Conservation (phyloP, 2,888 invertebrate genomes). For the Xylota sylvarum region DNA sequence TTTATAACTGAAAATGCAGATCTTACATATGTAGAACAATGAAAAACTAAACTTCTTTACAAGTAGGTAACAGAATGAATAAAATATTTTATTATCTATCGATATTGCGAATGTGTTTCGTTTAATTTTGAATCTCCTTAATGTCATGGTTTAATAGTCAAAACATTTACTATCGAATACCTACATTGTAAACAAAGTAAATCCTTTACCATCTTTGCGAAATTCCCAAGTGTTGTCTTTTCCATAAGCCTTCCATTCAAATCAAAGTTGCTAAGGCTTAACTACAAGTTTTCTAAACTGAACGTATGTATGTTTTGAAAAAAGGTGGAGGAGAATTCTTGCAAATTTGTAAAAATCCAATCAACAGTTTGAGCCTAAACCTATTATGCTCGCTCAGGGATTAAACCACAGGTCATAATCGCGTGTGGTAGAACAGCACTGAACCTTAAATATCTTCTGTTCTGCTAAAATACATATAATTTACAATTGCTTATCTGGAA, state of each 20-base stretch:
- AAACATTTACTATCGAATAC: constrained; percentile 71
- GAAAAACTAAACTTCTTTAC: no score
- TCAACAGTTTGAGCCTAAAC: constrained; percentile 64
- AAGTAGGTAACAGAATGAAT: no score
- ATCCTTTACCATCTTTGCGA: constrained; percentile 22
- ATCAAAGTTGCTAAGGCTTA: constrained; percentile 1
- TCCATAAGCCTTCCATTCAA: constrained; percentile 29
- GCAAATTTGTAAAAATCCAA: constrained; percentile 76
- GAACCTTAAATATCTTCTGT: constrained; percentile 25
- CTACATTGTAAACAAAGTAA: constrained; percentile 61
- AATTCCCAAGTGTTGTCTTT: constrained; percentile 45
- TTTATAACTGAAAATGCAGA: no score
- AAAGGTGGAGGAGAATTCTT: constrained; percentile 71
- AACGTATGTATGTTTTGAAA: constrained; percentile 63
- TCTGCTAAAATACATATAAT: constrained; percentile 76
- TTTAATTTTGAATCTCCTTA: constrained; percentile 10
- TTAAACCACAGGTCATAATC: constrained; percentile 76
- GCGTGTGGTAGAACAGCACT: constrained; percentile 55
- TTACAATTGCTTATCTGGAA: constrained; percentile 82
- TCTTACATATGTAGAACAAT: no score
- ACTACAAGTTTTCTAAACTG: constrained; percentile 40
- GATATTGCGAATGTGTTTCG: neutral
- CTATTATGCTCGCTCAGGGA: constrained; percentile 71
- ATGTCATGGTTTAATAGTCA: constrained; percentile 64
- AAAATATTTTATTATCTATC: neutral